Base-by-base conservation (phyloP, 2,797 vertebrate species). In the Nyctalus aviator region DNA sequence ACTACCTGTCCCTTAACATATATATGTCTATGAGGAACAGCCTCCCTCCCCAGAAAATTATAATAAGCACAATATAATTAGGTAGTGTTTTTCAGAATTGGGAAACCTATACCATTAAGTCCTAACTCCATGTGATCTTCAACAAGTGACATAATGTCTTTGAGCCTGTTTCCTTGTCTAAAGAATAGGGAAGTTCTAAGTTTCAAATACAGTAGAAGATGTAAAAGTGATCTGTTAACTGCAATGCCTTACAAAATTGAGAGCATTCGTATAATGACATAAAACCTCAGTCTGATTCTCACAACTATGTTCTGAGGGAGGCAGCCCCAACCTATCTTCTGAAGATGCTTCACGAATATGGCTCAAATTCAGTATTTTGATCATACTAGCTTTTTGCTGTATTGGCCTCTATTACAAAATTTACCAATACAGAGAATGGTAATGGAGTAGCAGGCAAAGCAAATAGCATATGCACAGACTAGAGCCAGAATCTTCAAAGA, bases 21-120 rank as follows among this genome's bases (percentile, higher is more conserved):
- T 5, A 55, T 32, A 59, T 37, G 50, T 7, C 14, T 66, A 5
- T 72, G 7, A 71, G 46, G 89, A 88, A 83, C 25, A 86, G 37
- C 15, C 15, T 77, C 27, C 88, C 21, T 91, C 37, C 69, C 35
- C 48, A 72, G n/a, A n/a, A 93, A 85, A 95, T 82, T 71, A 85
- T 90, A 41, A 55, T 55, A 84, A 88, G 57, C 8, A 57, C 37
- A 66, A 66, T 88, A 66, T 91, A 79, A 88, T 88, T 91, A 68
- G 75, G 15, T 72, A 57, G 1, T 75, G 20, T 57, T 72, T 88
- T 93, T 85, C 66, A 81, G 35, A 91, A 48, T 53, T 82, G 21
- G 27, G 32, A 88, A 79, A 93, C 66, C 46, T 89, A 6, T 66
- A 55, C 53, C 20, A 55, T 23, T 55, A 88, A 81, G 57, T 76